phyloP scores from a whole-genome alignment of 2,888 invertebrate species.

The Melieria omissa region DNA sequence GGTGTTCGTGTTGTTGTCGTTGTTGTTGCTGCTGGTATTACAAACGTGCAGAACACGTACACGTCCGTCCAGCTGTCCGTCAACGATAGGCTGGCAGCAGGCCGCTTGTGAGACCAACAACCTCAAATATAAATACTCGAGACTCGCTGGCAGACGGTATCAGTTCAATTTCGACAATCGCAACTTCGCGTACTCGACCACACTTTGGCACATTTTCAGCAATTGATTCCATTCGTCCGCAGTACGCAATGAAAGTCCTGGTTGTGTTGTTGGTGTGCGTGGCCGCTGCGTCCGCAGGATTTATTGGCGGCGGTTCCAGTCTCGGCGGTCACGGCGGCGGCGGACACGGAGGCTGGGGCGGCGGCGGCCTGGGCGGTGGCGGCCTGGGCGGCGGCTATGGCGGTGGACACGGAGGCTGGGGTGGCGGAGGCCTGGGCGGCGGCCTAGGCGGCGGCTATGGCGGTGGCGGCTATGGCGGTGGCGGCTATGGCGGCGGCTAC shows the following conservation, averaged over 20 bases:
- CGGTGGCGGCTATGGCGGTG: conserved; percentile 10
- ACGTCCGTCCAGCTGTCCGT: not conserved
- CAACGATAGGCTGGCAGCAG: conserved; percentile 6
- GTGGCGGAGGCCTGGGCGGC: conserved; percentile 22
- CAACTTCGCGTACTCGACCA: not conserved
- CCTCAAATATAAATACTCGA: conserved; percentile 29
- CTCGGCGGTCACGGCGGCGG: not conserved
- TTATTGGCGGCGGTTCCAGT: conserved; percentile 20
- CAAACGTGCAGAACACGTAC: not conserved
- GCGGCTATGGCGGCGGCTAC: conserved; percentile 42
- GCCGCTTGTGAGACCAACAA: conserved; percentile 1
- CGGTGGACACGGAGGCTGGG: conserved; percentile 40
- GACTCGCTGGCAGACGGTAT: conserved; percentile 24
- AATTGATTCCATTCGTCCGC: not conserved
- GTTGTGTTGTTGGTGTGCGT: conserved; percentile 24
- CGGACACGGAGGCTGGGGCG: conserved; percentile 9
- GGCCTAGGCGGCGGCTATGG: conserved; percentile 29
- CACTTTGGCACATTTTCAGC: not conserved
- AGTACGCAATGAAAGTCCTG: conserved; percentile 23
- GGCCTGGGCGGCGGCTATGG: conserved; percentile 21
- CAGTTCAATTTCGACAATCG: conserved; percentile 30
- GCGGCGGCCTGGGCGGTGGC: conserved; percentile 6
- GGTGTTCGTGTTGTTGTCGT: not conserved
- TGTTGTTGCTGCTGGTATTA: not conserved
- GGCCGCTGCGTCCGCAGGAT: conserved; percentile 30